phyloP scores from a whole-genome alignment of 2,113 vertebrate genomes.

The Paedocypris sp. region DNA sequence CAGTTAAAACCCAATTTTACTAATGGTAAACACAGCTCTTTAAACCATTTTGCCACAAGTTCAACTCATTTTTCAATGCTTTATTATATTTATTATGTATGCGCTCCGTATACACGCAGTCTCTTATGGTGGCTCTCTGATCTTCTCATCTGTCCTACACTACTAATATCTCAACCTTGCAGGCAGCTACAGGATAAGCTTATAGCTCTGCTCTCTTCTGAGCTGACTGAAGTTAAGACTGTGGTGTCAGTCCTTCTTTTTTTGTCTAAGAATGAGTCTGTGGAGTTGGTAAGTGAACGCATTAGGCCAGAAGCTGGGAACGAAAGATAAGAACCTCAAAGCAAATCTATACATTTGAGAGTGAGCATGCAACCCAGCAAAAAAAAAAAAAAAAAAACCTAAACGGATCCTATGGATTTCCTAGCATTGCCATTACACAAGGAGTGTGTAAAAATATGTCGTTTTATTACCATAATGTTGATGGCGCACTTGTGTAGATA shows the following conservation, averaged over 20 bases:
- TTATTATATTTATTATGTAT: too few species aligned
- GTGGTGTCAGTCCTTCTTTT: constrained; percentile 53
- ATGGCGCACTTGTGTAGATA: constrained; percentile 5
- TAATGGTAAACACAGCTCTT: too few species aligned
- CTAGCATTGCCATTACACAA: constrained; percentile 41
- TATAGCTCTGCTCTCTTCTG: constrained; percentile 54
- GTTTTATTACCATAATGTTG: constrained; percentile 30
- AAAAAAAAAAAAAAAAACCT: constrained; percentile 29
- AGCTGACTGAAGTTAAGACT: constrained; percentile 64
- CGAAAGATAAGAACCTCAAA: constrained; percentile 60
- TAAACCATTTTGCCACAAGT: too few species aligned
- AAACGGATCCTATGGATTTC: constrained; percentile 52
- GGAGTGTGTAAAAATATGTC: constrained; percentile 23
- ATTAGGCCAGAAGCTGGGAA: constrained; percentile 54
- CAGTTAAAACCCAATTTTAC: too few species aligned
- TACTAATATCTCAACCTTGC: constrained; percentile 65
- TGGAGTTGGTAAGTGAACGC: constrained; percentile 48
- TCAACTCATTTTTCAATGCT: too few species aligned
- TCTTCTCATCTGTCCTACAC: constrained; percentile 58
- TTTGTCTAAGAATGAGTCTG: constrained; percentile 40
- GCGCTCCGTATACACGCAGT: too few species aligned
- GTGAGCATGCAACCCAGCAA: constrained; percentile 39
- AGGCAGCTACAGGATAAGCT: constrained; percentile 55
- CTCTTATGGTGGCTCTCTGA: constrained; percentile 39
- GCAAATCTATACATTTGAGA: constrained; percentile 54